A percentile compares a stretch with the other conserved stretches of the same genome.
These are phyloP conservation scores for Lamprotornis superbus DNA, from an alignment of 2,113 vertebrate genomes.

Conservation along the genomic window DNA sequence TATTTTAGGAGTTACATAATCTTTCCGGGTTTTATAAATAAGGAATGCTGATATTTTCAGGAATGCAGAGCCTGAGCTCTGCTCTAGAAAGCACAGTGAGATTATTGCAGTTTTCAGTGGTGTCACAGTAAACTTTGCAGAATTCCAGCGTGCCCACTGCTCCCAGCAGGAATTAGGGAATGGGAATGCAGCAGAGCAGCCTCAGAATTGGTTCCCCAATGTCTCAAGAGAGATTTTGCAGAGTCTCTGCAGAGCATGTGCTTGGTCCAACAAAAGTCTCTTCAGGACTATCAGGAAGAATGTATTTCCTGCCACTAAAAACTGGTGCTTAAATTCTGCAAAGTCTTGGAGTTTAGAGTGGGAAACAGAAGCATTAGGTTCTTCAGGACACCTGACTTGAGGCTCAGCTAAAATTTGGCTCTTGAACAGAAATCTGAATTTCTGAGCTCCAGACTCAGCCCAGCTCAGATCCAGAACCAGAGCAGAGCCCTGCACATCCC, in stretches of 20 bases:
- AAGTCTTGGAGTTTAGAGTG: neutral
- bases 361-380: neutral
- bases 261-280: neutral
- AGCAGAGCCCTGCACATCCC: neutral
- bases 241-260: neutral
- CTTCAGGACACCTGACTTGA: neutral
- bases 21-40: neutral
- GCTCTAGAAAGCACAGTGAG: neutral
- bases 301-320: neutral
- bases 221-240: neutral
- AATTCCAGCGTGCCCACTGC: rapidly evolving
- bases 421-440: neutral
- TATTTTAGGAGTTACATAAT: neutral
- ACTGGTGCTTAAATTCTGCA: neutral
- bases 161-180: neutral
- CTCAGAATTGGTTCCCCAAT: neutral
- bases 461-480: neutral
- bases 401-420: neutral
- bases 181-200: neutral
- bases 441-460: neutral
- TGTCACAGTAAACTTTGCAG: neutral
- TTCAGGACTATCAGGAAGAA: neutral
- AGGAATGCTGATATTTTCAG: neutral
- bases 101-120: neutral
- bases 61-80: neutral